Base-by-base conservation (phyloP, 2,888 invertebrate genomes). In the Dione juno region DNA sequence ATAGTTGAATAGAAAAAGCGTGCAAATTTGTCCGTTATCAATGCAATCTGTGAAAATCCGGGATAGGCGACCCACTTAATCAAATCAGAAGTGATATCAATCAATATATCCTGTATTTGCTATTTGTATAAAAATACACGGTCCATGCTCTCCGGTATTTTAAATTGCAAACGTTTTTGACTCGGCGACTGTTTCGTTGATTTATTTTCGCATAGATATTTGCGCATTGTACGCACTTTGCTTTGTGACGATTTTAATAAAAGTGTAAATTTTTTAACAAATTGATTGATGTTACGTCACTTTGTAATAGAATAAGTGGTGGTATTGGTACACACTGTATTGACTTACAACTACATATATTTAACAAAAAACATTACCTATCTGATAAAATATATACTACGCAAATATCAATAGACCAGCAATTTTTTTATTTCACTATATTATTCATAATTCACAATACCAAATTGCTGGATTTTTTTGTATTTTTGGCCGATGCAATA, bases 121-220 rank as follows among this genome's bases (percentile, higher is more conserved):
- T 72, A 71, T 77, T 74, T 76, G 73, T 69, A 72, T 71, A 75
- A 74, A 76, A 74, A 73, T 74, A 69, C 59, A 72, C 67, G 72
- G 67, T 67, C 50, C 50, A 67, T 45, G 66, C 64, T 67, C 69
- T 69, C 45, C 66, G 67, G 63, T 70, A 67, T 74, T 76, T 74
- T 74, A 73, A 75, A 72, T 74, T 71, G 67, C 67, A 76, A 80
- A 81, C 77, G 78, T 72, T 76, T 75, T 75, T 72, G 73, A 73
- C 61, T 70, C 69, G 69, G 43, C 50, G 68, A 54, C 65, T 52
- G 71, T 70, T 65, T 53, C 66, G 53, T 64, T 88, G 87, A 88
- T 86, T 88, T 86, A 88, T 84, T 79, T 61, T 68, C 41, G 35
- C 53, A 63, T 53, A 68, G 61, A 68, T 68, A 61, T 63, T 68